Conservation (phyloP, 2,888 invertebrate species). For the Augochlorella aurata region DNA sequence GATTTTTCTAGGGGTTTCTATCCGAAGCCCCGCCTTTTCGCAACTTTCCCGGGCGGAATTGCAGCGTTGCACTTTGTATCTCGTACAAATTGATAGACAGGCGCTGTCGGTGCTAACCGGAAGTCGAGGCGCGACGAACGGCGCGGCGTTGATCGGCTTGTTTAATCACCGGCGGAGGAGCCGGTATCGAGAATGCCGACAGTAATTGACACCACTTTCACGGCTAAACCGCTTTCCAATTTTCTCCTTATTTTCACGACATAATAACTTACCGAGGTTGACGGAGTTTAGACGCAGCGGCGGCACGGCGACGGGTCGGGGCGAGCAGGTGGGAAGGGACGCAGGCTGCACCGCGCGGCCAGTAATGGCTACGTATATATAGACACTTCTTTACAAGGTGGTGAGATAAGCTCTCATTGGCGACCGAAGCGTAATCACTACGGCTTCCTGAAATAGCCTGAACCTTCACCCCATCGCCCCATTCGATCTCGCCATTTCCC, state of each 20-base stretch:
- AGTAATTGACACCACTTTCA: slow-evolving; percentile 68
- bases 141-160: slow-evolving; percentile 15
- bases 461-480: slow-evolving; percentile 50
- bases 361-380: slow-evolving; percentile 59
- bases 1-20: too few species aligned
- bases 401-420: slow-evolving; percentile 67
- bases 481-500: slow-evolving; percentile 47
- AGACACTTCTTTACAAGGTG: slow-evolving; percentile 55
- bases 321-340: slow-evolving; percentile 1
- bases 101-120: background rate
- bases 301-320: slow-evolving; percentile 15
- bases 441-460: slow-evolving; percentile 65
- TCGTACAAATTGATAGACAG: slow-evolving; percentile 31
- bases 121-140: background rate
- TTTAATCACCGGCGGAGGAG: slow-evolving; percentile 11
- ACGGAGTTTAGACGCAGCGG: slow-evolving; percentile 47
- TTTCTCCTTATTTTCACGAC: slow-evolving; percentile 70
- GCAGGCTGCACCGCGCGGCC: slow-evolving; percentile 25
- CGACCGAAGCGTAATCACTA: slow-evolving; percentile 69
- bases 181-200: slow-evolving; percentile 44
- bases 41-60: background rate
- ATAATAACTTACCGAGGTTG: slow-evolving; percentile 66
- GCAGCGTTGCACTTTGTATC: background rate
- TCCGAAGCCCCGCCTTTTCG: too few species aligned
- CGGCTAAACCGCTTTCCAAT: slow-evolving; percentile 67